Percentiles rank a stretch among this genome's conserved stretches.
Evolutionary conservation across 2,113 vertebrate species (phyloP).

Genomic region (Nestor notabilis): DNA sequence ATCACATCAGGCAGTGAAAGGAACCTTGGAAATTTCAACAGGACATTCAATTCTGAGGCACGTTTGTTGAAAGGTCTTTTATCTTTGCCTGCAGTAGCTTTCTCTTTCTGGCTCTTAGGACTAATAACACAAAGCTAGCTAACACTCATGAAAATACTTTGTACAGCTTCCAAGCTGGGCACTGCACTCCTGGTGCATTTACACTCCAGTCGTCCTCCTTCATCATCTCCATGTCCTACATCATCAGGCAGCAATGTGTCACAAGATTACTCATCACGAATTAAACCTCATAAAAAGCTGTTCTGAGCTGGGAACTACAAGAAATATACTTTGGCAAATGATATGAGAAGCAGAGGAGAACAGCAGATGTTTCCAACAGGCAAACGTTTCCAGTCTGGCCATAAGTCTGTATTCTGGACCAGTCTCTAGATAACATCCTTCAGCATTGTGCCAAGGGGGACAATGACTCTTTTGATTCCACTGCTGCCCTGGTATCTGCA

Average conservation of each 20-base stretch:
- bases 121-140: not conserved
- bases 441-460: not conserved
- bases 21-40: not conserved
- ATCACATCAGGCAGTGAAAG: not conserved
- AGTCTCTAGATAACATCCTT: not conserved
- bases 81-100: not conserved
- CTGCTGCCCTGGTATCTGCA: not conserved
- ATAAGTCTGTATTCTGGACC: not conserved
- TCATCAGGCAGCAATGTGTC: constrained; percentile 17
- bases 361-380: constrained; percentile 3
- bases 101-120: not conserved
- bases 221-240: constrained; percentile 4
- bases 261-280: not conserved
- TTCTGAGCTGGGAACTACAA: not conserved
- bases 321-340: constrained; percentile 15
- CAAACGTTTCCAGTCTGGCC: not conserved
- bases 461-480: not conserved
- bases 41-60: not conserved
- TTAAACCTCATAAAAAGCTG: constrained; percentile 4
- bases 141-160: not conserved
- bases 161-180: constrained; percentile 1
- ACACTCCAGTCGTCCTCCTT: not conserved
- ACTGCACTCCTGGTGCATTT: not conserved
- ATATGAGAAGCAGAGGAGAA: not conserved
- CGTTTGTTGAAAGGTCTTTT: not conserved